These are phyloP conservation scores for Anodontia alba DNA, from an alignment of 2,888 invertebrate species.

Conservation along the genomic window DNA sequence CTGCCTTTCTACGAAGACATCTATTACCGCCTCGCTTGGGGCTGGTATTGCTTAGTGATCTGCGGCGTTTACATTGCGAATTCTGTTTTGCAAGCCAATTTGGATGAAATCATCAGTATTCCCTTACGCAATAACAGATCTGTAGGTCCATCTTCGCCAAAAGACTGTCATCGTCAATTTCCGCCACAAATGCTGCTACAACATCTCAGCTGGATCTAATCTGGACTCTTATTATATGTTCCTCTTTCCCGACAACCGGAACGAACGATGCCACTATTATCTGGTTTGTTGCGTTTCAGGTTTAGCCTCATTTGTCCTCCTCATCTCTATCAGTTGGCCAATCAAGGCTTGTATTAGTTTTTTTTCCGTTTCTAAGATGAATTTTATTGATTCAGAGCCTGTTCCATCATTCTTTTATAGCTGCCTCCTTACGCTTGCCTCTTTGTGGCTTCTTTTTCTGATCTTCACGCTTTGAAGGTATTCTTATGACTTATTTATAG, in stretches of 20 bases:
- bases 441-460: neutral
- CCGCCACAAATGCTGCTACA: constrained; percentile 22
- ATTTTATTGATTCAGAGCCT: too few relatives aligned
- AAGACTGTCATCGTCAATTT: constrained; percentile 32
- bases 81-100: neutral
- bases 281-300: neutral
- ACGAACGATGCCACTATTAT: neutral
- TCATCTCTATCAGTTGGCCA: neutral
- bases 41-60: constrained; percentile 39
- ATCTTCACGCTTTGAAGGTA: neutral
- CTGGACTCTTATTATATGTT: neutral
- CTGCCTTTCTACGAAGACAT: constrained; percentile 37
- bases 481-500: neutral
- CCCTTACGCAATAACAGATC: neutral
- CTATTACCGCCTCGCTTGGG: constrained; percentile 34
- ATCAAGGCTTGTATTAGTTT: neutral
- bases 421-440: neutral
- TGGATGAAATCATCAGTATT: neutral
- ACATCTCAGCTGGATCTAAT: constrained; percentile 8
- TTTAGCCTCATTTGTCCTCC: neutral
- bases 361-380: neutral
- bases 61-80: constrained; percentile 32
- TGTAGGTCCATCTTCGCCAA: constrained; percentile 26
- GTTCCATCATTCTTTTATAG: neutral
- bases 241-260: neutral